A percentile compares a stretch with the other conserved stretches of the same genome.
Conservation (phyloP, 2,797 vertebrate species). For the Chiloscyllium punctatum region DNA sequence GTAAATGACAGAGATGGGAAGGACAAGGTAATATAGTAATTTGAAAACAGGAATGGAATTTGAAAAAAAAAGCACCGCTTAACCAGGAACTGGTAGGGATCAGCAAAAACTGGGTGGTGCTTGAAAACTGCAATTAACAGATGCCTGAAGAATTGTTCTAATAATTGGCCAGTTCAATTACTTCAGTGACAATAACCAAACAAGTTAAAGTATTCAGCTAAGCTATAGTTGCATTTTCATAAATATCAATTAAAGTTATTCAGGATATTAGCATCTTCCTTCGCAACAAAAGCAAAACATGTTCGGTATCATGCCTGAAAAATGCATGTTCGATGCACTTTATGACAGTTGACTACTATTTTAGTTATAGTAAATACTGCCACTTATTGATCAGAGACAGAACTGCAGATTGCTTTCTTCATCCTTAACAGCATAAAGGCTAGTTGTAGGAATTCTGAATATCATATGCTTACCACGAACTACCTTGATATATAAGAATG, state of each 20-base stretch:
- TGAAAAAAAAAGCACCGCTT: neutral
- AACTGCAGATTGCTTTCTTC: neutral
- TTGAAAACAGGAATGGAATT: neutral
- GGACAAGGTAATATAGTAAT: neutral
- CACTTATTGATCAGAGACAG: conserved; percentile 26
- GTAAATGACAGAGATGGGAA: neutral
- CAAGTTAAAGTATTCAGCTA: neutral
- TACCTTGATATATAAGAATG: neutral
- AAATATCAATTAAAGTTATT: neutral
- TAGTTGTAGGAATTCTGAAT: too few species aligned
- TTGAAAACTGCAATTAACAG: neutral
- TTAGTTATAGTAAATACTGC: conserved; percentile 9
- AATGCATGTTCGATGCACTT: neutral
- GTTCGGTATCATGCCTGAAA: neutral
- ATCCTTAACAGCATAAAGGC: neutral
- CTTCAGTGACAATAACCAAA: neutral
- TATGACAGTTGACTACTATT: neutral
- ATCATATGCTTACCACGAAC: too few species aligned
- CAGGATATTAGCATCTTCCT: neutral
- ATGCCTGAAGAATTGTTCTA: neutral
- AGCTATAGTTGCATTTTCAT: neutral
- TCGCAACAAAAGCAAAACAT: neutral
- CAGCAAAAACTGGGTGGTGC: neutral
- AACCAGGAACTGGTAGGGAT: neutral
- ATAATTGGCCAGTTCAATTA: neutral